These are phyloP conservation scores for Mus caroli DNA, from an alignment of 2,797 vertebrate genomes.

Conservation along the genomic window DNA sequence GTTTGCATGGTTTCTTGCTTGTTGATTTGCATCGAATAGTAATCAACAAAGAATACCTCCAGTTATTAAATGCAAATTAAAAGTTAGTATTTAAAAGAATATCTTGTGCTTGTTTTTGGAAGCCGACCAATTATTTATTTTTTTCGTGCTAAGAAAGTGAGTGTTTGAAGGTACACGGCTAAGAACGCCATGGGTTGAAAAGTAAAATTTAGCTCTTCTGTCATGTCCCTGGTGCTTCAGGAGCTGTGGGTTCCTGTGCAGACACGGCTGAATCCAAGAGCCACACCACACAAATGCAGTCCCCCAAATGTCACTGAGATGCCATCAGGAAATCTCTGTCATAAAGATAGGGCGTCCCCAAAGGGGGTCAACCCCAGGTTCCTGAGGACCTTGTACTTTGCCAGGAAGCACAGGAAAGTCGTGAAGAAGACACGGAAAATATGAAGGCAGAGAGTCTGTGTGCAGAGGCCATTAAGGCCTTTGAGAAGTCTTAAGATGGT, in stretches of 20 bases:
- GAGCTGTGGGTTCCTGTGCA: not conserved
- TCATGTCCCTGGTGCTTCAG: too few species aligned
- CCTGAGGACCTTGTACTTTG: not conserved
- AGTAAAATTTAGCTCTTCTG: slow-evolving; percentile 44
- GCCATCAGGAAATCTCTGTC: not conserved
- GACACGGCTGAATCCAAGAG: not conserved
- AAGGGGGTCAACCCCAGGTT: not conserved
- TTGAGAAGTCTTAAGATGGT: not conserved
- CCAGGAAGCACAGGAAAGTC: not conserved
- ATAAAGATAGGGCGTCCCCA: not conserved
- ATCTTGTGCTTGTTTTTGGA: slow-evolving; percentile 68
- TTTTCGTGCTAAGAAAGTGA: slow-evolving; percentile 41
- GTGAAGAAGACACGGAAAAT: not conserved
- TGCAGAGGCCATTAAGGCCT: not conserved
- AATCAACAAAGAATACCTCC: slow-evolving; percentile 36
- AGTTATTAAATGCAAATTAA: slow-evolving; percentile 76
- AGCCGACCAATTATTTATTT: slow-evolving; percentile 65
- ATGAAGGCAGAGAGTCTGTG: rapidly evolving
- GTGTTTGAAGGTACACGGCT: slow-evolving; percentile 48
- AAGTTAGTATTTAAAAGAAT: slow-evolving; percentile 64
- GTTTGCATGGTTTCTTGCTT: slow-evolving; percentile 39
- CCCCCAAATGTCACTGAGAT: not conserved
- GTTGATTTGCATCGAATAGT: slow-evolving; percentile 67
- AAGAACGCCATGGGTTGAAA: slow-evolving; percentile 34
- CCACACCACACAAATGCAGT: not conserved